Conservation (phyloP, 2,113 vertebrate genomes). For the Lamprologus ornatipinnis region DNA sequence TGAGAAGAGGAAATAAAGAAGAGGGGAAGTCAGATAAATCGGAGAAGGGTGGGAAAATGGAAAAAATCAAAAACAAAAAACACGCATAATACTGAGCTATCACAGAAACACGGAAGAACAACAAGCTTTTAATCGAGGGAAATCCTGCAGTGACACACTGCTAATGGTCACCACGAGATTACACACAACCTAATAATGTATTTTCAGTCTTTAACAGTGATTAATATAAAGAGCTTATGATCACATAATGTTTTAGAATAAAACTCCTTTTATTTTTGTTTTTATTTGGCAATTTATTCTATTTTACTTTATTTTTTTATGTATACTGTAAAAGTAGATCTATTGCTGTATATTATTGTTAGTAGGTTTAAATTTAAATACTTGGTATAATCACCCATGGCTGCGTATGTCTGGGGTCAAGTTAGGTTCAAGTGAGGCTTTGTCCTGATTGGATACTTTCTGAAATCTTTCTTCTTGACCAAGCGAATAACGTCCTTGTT, state of each 20-base stretch:
- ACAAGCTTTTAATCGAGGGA: not conserved
- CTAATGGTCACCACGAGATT: not conserved
- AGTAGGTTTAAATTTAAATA: not conserved
- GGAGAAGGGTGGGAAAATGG: not conserved
- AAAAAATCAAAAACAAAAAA: not conserved
- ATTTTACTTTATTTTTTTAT: not conserved
- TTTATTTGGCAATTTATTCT: not conserved
- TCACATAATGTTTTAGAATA: not conserved
- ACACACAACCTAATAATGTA: not conserved
- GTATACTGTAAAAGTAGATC: not conserved
- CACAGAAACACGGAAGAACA: not conserved
- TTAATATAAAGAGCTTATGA: no score
- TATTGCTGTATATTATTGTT: not conserved
- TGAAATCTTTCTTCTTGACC: not conserved
- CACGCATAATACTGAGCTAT: fast-evolving
- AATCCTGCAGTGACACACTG: not conserved
- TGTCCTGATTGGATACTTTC: not conserved
- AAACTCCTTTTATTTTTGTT: not conserved
- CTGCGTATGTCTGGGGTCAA: not conserved
- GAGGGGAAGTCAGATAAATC: not conserved
- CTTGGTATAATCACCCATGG: not conserved
- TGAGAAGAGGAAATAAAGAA: constrained; percentile 30
- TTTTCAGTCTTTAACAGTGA: not conserved
- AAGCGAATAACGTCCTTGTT: not conserved
- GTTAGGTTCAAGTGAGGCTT: not conserved